Conservation (phyloP, 2,888 invertebrate species). For the Dryadula phaetusa region DNA sequence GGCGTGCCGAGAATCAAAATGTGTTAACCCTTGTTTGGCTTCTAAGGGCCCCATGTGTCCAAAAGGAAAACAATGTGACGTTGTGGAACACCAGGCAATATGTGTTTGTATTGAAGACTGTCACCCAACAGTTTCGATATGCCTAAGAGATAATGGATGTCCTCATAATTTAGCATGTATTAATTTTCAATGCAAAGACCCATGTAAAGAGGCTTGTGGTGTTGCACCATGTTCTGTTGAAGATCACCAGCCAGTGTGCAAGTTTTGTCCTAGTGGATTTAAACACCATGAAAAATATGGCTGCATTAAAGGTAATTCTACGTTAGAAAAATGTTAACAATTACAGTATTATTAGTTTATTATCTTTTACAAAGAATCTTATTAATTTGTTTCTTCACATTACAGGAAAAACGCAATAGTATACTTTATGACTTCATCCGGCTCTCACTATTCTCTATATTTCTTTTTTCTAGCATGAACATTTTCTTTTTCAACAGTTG, state of each 20-base stretch:
- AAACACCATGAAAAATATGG: conserved; percentile 95
- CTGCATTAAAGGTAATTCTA: conserved; percentile 96
- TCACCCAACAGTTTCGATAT: conserved; percentile 93
- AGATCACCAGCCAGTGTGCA: conserved; percentile 97
- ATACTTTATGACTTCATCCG: conserved; percentile 79
- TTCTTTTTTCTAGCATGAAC: conserved; percentile 78
- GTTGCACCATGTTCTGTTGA: conserved; percentile 96
- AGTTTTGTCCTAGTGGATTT: conserved; percentile 97
- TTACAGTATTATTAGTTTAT: conserved; percentile 66
- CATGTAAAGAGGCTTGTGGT: conserved; percentile 93
- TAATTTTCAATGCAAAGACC: conserved; percentile 95
- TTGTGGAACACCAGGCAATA: conserved; percentile 93
- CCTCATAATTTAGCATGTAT: conserved; percentile 93
- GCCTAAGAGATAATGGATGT: conserved; percentile 95
- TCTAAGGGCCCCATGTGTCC: conserved; percentile 88
- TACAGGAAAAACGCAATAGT: conserved; percentile 81
- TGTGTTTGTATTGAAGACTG: conserved; percentile 95
- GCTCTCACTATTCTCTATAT: conserved; percentile 70
- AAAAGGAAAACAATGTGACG: conserved; percentile 93
- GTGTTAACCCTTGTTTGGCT: conserved; percentile 93
- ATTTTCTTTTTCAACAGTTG: conserved; percentile 79
- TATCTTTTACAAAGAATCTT: conserved; percentile 74
- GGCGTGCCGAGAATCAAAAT: conserved; percentile 92
- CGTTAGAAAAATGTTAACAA: conserved; percentile 59
- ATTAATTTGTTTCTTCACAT: conserved; percentile 83